phyloP scores from a whole-genome alignment of 1,140 invertebrate genomes.

The Neelides sp. region DNA sequence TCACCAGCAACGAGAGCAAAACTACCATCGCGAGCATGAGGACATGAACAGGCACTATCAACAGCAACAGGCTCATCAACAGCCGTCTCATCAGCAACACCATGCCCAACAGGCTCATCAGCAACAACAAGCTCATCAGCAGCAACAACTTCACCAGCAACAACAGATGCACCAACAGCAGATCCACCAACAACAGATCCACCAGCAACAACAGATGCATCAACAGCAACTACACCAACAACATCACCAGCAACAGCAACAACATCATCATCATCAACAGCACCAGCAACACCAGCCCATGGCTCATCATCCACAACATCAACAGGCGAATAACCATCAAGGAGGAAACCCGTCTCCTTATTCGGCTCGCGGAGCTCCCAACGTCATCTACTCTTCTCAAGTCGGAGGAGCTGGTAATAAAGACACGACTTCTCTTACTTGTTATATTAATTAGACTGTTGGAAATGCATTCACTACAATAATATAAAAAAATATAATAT shows the following conservation, averaged over 20 bases:
- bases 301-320: slow-evolving; percentile 21
- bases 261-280: slow-evolving; percentile 15
- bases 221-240: slow-evolving; percentile 6
- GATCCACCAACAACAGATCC: slow-evolving; percentile 19
- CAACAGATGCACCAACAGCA: slow-evolving; percentile 9
- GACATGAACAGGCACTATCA: slow-evolving; percentile 9
- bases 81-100: slow-evolving; percentile 10
- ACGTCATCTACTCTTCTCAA: slow-evolving; percentile 74
- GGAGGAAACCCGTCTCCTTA: slow-evolving; percentile 52
- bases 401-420: slow-evolving; percentile 38
- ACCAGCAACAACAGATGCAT: slow-evolving; percentile 7
- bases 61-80: slow-evolving; percentile 10
- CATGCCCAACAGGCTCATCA: slow-evolving; percentile 18
- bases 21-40: slow-evolving; percentile 6
- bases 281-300: slow-evolving; percentile 18
- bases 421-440: background rate
- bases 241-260: slow-evolving; percentile 14
- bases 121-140: slow-evolving; percentile 13
- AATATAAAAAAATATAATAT: too few relatives aligned
- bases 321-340: slow-evolving; percentile 33
- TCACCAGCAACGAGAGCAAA: slow-evolving; percentile 5
- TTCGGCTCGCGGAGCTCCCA: slow-evolving; percentile 51
- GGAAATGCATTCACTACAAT: too few relatives aligned
- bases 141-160: slow-evolving; percentile 18
- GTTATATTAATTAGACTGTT: background rate